Evolutionary conservation across 2,888 invertebrate species (phyloP).

Genomic region (Pocota personata): DNA sequence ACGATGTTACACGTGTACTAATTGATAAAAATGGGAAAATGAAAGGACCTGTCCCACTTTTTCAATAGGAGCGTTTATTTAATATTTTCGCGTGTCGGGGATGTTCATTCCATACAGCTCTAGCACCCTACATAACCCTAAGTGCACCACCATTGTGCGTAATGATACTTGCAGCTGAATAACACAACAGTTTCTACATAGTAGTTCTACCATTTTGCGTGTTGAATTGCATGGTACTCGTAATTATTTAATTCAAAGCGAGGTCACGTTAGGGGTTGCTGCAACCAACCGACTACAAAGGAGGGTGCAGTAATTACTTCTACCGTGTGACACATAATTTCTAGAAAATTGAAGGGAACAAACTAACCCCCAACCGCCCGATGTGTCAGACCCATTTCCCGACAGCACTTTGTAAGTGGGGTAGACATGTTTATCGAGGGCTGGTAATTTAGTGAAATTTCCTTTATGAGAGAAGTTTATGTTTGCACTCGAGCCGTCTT

Average conservation of each 20-base stretch:
- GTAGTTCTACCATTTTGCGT: constrained; percentile 36
- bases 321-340: constrained; percentile 31
- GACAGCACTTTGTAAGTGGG: neutral
- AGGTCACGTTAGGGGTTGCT: neutral
- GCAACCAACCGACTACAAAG: neutral
- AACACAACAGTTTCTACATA: constrained; percentile 13
- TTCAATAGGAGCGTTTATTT: neutral
- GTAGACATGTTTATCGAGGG: constrained; percentile 39
- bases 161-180: constrained; percentile 39
- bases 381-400: constrained; percentile 4
- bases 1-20: constrained; percentile 65
- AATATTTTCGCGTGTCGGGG: neutral
- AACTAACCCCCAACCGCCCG: neutral
- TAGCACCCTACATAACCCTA: neutral
- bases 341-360: neutral
- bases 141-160: constrained; percentile 27
- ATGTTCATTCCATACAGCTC: neutral
- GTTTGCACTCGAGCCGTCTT: constrained; percentile 29
- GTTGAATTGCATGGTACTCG: constrained; percentile 50
- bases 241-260: constrained; percentile 62
- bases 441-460: constrained; percentile 32
- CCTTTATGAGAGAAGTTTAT: constrained; percentile 14
- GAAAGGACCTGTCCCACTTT: neutral
- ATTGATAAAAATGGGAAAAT: constrained; percentile 55
- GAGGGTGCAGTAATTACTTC: constrained; percentile 37